Percentiles rank a stretch among this genome's conserved stretches.
Conservation (phyloP, 2,113 vertebrate genomes). For the Muntiacus reevesi region DNA sequence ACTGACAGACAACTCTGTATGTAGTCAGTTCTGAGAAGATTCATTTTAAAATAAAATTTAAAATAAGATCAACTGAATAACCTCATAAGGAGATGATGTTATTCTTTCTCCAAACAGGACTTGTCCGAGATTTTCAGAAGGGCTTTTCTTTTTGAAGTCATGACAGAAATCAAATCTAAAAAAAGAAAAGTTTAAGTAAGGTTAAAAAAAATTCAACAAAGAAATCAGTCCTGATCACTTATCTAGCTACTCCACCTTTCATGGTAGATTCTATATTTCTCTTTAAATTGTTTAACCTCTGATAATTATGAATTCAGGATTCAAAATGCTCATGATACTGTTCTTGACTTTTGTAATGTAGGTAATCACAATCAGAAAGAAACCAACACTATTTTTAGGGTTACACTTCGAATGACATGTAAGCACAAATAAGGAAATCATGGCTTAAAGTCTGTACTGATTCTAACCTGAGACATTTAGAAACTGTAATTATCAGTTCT, state of each 20-base stretch:
- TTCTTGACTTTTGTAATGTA: neutral
- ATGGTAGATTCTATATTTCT: neutral
- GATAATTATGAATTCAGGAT: neutral
- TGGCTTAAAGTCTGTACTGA: neutral
- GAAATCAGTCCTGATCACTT: neutral
- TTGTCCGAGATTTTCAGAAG: slow-evolving; percentile 94
- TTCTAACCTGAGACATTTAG: slow-evolving; percentile 8
- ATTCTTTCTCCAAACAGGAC: slow-evolving; percentile 93
- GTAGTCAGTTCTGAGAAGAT: slow-evolving; percentile 15
- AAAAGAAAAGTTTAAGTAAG: slow-evolving; percentile 18
- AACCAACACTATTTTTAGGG: neutral
- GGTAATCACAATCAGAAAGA: neutral
- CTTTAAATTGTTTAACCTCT: neutral
- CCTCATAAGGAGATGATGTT: slow-evolving; percentile 92
- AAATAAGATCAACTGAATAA: slow-evolving; percentile 65
- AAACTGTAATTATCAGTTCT: slow-evolving; percentile 31
- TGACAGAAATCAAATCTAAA: slow-evolving; percentile 94
- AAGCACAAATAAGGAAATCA: neutral
- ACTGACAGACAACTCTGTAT: neutral
- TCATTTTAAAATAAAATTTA: slow-evolving; percentile 32
- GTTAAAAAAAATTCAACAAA: slow-evolving; percentile 14
- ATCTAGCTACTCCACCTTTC: neutral
- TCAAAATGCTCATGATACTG: neutral
- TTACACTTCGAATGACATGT: slow-evolving; percentile 21
- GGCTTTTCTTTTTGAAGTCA: slow-evolving; percentile 84